Base-by-base conservation (phyloP, 1,140 invertebrate species). In the Bombus consobrinus region DNA sequence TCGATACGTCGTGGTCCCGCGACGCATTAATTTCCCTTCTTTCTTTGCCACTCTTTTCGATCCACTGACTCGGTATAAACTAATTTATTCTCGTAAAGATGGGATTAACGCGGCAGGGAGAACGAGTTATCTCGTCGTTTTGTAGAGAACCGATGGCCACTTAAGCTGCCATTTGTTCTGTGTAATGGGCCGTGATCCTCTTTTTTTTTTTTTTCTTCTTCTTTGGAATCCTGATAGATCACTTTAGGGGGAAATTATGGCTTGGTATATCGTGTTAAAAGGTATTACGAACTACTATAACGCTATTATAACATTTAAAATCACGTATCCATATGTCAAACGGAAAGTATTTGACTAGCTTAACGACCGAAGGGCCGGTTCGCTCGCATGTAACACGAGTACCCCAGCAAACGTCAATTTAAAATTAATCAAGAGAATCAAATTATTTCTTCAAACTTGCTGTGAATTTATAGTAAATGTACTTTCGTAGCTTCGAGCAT, bases 31-130 rank as follows among this genome's bases (percentile, higher is more conserved):
- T 80, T 85, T 73, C 32, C 75, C 43, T n/a, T 10, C 22, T 8
- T n/a, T 10, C 25, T 6, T 28, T 28, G 28, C 59, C n/a, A 41
- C 28, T 37, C 66, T 37, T 3, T 39, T 53, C 32, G n/a, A 9
- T n/a, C 28, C 28, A 22, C 32, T 32, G 9, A 4, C 78, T 81
- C 32, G 78, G 85, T 92, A 87, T 85, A 89, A 89, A 91, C 91
- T 93, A 93, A 93, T 93, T 93, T 90, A 92, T 88, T 79, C 87
- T 84, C 88, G 89, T 92, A 91, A 92, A 92, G 92, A 90, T 91
- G 72, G 84, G 83, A 87, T 91, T 91, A 92, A 90, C 88, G 85
- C n/a, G 18, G 32, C 28, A 22, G 28, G n/a, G 28, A 41, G 57
- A 81, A 53, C 72, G 72, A 83, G 59, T 68, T 75, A 76, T 76